These are phyloP conservation scores for Charanyca ferruginea DNA, from an alignment of 2,888 invertebrate genomes.

Conservation along the genomic window DNA sequence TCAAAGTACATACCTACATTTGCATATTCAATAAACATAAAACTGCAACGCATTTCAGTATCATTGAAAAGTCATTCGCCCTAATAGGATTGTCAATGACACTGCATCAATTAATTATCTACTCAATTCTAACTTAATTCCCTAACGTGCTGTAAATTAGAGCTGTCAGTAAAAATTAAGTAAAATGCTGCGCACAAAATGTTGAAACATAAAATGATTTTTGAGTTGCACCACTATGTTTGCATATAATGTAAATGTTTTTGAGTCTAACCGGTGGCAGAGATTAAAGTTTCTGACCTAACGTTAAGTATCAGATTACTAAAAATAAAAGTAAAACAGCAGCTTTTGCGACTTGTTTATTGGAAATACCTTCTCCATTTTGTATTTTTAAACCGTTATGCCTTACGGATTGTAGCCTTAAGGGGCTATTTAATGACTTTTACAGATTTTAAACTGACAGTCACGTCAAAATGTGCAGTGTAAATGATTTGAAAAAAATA, in stretches of 20 bases:
- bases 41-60: not conserved
- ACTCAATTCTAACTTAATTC: constrained; percentile 28
- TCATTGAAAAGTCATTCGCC: constrained; percentile 19
- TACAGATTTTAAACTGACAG: too few species aligned
- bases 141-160: constrained; percentile 2
- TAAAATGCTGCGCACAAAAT: not conserved
- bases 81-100: constrained; percentile 44
- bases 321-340: not conserved
- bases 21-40: constrained; percentile 21
- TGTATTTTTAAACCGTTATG: not conserved
- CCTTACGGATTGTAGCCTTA: not conserved
- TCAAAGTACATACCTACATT: constrained; percentile 7
- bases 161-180: constrained; percentile 6
- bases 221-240: not conserved
- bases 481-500: too few species aligned
- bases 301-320: not conserved
- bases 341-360: too few species aligned
- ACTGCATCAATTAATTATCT: constrained; percentile 19
- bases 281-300: not conserved
- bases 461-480: too few species aligned
- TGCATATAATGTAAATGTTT: not conserved
- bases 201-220: constrained; percentile 1
- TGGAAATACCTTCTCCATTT: not conserved
- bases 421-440: too few species aligned
- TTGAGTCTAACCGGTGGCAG: not conserved